Evolutionary conservation across 2,113 vertebrate species (phyloP), one percentile per base, ranked within the genome.

Genomic region (Hippocampus barbouri): DNA sequence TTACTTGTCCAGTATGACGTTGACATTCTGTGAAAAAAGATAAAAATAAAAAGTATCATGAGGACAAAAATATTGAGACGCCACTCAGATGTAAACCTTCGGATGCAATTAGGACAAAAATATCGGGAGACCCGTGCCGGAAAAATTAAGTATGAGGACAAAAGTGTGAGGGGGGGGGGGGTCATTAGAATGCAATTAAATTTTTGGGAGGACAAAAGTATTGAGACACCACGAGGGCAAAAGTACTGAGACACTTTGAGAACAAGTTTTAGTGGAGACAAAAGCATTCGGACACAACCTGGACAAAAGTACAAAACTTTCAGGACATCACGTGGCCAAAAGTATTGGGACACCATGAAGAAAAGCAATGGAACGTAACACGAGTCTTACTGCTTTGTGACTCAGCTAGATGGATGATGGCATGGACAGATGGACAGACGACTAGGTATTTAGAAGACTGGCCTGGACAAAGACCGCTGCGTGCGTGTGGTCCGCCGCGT

Each of bases 401-500:
- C 51, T 65, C 51, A 23, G 53, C 21, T 4, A n/a, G 53, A 54
- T 54, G 53, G 53, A n/a, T 11, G 21, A n/a, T 3, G 8, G 53
- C 21, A 49, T 49, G 47, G 47, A 53, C 51, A 21, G 47, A 49
- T 49, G 47, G 72, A 53, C 7, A 21, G 53, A 59, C n/a, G 56
- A 23, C 8, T 7, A 11, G 2, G 5, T 3, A 14, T n/a, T n/a
- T 54, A 23, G 18, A 21, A 27, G 21, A 11, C 79, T n/a, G 41
- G 96, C 95, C 95, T 97, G 95, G 67, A 98, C 89, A 65, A 96
- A 97, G 27, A 92, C 14, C 0, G 95, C 89, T 94, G 95, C 94
- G 85, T 95, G 94, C 0, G 93, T 93, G 87, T 96, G 94, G 65
- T 95, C 95, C 93, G 94, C 94, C 69, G 92, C 92, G 78, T 92